Base-by-base conservation (phyloP, 1,140 invertebrate species). In the Drosophila kanapiae region DNA sequence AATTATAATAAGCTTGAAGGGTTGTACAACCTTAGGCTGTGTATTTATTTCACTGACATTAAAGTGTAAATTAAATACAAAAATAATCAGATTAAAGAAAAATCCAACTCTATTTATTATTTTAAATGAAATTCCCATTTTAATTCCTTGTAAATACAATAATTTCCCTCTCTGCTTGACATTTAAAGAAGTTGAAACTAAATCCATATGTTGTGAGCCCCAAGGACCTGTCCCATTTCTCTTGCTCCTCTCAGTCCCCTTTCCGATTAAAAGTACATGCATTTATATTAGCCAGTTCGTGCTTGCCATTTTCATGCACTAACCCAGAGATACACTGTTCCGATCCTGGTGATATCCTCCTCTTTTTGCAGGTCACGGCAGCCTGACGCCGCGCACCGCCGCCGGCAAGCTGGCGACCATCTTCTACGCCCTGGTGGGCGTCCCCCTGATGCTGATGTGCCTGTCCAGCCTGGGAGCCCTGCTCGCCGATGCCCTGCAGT, bases 371-470 rank as follows among this genome's bases (percentile, higher is more conserved):
- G 96, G 96, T 68, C 97, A 97, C 90, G 96, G 97, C 29, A 96
- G 96, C 91, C 94, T 97, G 60, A 95, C 96, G 13, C 97, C 97
- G n/a, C 95, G 95, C 78, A 97, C 97, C 23, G 91, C 94, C 9
- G 91, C 94, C 14, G 98, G 98, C 4, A 96, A 97, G 91, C 94
- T 97, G 27, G 95, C 97, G 2, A 98, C 97, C 1, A 98, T 98
- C 78, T 93, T 98, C 11, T 98, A 98, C 92, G 97, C 98, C 1
- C 94, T 95, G 80, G 94, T 95, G 81, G 97, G 98, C 1, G 97
- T 98, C 35, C 98, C 97, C 3, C 92, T 98, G 45, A 98, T 98
- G 94, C 94, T 98, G 45, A 95, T 98, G 47, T 98, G 97, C 92
- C 93, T 98, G 47, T 97, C 97, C 5, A 97, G 97, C 80, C 94